Conservation (phyloP, 2,888 invertebrate species). For the Anthophora plumipes region DNA sequence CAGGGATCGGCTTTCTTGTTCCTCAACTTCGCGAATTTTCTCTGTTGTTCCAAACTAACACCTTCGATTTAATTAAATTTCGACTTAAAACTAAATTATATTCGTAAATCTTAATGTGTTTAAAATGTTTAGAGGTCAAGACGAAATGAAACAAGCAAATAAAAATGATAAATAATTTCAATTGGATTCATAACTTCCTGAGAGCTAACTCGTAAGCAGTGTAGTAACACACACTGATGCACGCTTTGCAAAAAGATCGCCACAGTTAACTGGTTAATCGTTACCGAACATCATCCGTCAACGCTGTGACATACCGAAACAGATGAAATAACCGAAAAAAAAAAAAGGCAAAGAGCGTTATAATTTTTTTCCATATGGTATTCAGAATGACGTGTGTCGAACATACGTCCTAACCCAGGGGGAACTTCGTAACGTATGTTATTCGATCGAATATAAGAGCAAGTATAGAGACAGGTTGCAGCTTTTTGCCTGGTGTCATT, state of each 20-base stretch:
- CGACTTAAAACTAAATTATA: too few relatives aligned
- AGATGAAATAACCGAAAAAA: not conserved
- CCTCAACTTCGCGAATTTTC: not conserved
- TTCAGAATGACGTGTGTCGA: not conserved
- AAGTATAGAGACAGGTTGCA: not conserved
- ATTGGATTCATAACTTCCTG: too few relatives aligned
- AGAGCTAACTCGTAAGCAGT: too few relatives aligned
- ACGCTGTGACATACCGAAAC: too few relatives aligned
- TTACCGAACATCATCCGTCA: too few relatives aligned
- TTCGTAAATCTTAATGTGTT: too few relatives aligned
- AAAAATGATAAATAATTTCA: too few relatives aligned
- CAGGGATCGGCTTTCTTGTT: not conserved
- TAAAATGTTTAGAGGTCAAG: too few relatives aligned
- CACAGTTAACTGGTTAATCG: too few relatives aligned
- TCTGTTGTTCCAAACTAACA: not conserved
- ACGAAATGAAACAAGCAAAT: too few relatives aligned
- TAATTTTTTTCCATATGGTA: slow-evolving; percentile 44
- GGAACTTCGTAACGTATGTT: slow-evolving; percentile 55
- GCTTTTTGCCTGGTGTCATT: slow-evolving; percentile 56
- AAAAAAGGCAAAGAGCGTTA: not conserved
- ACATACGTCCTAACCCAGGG: not conserved
- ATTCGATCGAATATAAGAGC: slow-evolving; percentile 34
- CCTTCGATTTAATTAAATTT: not conserved
- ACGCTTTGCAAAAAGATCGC: too few relatives aligned
- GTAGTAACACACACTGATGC: too few relatives aligned